phyloP scores from a whole-genome alignment of 2,888 invertebrate genomes.

The Synergus laeviventris region DNA sequence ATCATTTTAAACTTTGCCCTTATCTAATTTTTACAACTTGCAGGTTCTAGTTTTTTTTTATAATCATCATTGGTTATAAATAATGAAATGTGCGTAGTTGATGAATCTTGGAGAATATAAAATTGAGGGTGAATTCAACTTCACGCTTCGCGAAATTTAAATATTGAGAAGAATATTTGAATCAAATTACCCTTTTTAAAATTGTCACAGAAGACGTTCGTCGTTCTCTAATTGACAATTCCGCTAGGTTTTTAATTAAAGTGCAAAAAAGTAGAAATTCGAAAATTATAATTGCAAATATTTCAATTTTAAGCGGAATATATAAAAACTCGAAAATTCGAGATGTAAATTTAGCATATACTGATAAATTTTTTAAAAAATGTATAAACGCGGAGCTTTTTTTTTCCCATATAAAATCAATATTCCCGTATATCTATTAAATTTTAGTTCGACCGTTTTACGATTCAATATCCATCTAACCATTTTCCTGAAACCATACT shows the following conservation, averaged over 20 bases:
- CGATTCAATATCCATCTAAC: background rate
- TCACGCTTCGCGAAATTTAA: background rate
- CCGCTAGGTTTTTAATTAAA: background rate
- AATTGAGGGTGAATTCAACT: background rate
- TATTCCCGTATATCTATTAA: background rate
- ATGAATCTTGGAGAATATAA: too few relatives aligned
- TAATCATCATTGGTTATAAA: background rate
- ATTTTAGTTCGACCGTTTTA: background rate
- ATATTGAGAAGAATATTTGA: background rate
- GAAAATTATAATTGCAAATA: background rate
- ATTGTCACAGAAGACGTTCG: background rate
- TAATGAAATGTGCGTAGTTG: too few relatives aligned
- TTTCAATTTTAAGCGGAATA: background rate
- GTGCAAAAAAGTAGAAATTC: background rate
- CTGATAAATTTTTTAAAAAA: background rate
- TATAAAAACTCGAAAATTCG: background rate
- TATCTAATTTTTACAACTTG: too few relatives aligned
- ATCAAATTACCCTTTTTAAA: background rate
- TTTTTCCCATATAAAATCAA: background rate
- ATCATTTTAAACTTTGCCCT: background rate
- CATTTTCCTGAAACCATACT: background rate
- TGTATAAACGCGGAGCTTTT: background rate
- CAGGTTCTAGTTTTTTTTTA: background rate
- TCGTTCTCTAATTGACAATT: background rate
- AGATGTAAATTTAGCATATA: background rate